These are phyloP conservation scores for Drosophila triauraria DNA, from an alignment of 1,140 invertebrate genomes.

Conservation along the genomic window DNA sequence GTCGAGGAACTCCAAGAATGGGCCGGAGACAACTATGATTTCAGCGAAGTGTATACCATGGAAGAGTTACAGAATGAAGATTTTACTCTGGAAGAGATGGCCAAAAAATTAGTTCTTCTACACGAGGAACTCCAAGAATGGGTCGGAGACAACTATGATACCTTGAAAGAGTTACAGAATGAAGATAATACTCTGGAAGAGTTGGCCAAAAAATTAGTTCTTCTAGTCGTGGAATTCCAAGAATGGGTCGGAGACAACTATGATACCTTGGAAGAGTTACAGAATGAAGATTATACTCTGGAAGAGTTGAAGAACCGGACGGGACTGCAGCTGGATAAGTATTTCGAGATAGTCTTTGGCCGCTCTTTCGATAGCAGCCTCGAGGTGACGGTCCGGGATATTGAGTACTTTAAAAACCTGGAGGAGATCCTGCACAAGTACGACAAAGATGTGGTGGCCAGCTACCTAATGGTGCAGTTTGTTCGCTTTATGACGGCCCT, in stretches of 20 bases:
- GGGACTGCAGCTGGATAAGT: background rate
- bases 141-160: too few relatives aligned
- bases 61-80: background rate
- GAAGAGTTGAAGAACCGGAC: background rate
- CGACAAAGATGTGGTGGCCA: background rate
- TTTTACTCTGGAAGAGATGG: background rate
- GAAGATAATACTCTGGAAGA: background rate
- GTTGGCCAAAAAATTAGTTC: too few relatives aligned
- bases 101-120: too few relatives aligned
- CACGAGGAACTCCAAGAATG: too few relatives aligned
- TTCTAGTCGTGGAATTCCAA: too few relatives aligned
- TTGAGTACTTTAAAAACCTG: background rate
- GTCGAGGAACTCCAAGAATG: slow-evolving; percentile 2
- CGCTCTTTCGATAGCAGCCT: background rate
- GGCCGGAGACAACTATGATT: too few relatives aligned
- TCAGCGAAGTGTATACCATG: too few relatives aligned
- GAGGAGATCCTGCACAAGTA: background rate
- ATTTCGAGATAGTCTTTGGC: slow-evolving; percentile 1
- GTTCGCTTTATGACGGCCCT: slow-evolving; percentile 3
- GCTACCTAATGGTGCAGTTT: slow-evolving; percentile 9
- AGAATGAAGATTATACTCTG: background rate
- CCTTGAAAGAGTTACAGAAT: background rate
- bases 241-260: too few relatives aligned
- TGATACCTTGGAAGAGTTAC: background rate
- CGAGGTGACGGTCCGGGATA: background rate